These are phyloP conservation scores for Gonatopus flavifemur DNA, from an alignment of 1,140 invertebrate species.

Conservation along the genomic window DNA sequence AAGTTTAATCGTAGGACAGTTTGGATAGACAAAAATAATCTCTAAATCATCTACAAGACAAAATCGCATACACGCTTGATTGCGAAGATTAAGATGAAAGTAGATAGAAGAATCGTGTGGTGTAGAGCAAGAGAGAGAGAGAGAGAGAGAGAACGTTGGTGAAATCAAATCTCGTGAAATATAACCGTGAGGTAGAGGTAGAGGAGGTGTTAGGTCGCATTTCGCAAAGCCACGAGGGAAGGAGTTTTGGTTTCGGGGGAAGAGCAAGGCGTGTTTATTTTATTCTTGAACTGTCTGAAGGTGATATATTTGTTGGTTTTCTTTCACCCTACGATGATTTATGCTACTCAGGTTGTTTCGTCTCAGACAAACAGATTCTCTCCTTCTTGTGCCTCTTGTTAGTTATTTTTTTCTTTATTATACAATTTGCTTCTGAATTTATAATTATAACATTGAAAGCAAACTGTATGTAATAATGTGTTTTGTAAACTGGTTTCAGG, in stretches of 20 bases:
- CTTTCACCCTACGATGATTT: conserved; percentile 29
- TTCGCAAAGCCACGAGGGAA: conserved; percentile 10
- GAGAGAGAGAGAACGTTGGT: too few relatives aligned
- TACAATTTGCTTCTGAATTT: too few relatives aligned
- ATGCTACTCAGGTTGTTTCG: conserved; percentile 16
- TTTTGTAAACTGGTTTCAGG: too few relatives aligned
- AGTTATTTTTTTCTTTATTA: conserved; percentile 3
- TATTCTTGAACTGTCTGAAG: conserved; percentile 31
- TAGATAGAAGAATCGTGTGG: too few relatives aligned
- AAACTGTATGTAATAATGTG: too few relatives aligned
- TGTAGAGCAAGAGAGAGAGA: too few relatives aligned
- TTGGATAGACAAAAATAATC: too few relatives aligned
- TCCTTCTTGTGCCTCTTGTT: neutral
- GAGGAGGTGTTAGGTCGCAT: too few relatives aligned
- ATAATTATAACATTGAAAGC: too few relatives aligned
- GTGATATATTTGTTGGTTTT: conserved; percentile 30
- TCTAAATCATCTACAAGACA: too few relatives aligned
- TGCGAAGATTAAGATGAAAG: too few relatives aligned
- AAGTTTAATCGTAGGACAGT: too few relatives aligned
- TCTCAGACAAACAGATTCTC: conserved; percentile 17
- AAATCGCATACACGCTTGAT: neutral
- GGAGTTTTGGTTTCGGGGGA: conserved; percentile 4
- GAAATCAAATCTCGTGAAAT: conserved; percentile 29
- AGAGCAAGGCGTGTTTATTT: conserved; percentile 23
- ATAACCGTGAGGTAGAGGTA: conserved; percentile 18